phyloP scores from a whole-genome alignment of 2,797 vertebrate genomes.

The Molossus molossus region DNA sequence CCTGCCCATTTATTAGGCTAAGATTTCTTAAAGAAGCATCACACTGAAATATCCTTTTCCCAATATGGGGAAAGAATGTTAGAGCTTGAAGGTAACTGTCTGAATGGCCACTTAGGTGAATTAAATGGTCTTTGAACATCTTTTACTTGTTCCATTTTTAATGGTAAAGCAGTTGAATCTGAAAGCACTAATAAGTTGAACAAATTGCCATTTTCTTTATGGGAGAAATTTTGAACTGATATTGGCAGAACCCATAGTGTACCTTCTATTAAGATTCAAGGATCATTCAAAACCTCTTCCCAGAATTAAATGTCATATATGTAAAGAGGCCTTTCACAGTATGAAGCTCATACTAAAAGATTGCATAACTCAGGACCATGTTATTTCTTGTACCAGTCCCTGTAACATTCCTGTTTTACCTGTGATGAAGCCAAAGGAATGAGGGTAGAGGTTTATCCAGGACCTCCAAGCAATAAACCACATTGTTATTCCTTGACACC shows the following conservation, averaged over 20 bases:
- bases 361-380: neutral
- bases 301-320: neutral
- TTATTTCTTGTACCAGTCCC: neutral
- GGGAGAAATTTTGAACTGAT: neutral
- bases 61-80: neutral
- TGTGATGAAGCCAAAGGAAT: neutral
- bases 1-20: neutral
- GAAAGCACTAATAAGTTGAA: neutral
- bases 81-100: neutral
- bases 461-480: neutral
- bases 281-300: neutral
- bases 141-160: neutral
- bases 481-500: neutral
- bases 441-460: neutral
- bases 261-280: neutral
- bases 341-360: neutral
- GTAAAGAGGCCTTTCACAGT: neutral
- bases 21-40: neutral
- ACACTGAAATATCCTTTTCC: neutral
- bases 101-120: neutral
- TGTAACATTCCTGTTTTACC: neutral
- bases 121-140: neutral
- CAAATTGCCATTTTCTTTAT: neutral
- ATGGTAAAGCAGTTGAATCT: neutral
- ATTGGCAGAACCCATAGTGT: neutral